phyloP scores from a whole-genome alignment of 2,888 invertebrate species.

The Drosophila dives region DNA sequence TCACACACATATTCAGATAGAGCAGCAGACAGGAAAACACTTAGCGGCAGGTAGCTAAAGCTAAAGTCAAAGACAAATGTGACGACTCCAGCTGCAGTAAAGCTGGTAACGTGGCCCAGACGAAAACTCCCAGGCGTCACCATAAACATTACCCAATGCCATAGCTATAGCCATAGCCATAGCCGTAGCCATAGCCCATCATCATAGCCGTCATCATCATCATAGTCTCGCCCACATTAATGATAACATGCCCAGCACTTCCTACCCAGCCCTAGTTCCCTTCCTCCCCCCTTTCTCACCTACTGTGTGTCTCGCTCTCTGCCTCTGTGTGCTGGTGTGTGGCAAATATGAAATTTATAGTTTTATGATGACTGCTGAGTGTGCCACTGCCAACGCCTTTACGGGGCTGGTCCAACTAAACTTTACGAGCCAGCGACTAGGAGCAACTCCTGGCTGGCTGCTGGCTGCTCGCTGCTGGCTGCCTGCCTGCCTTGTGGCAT shows the following conservation, averaged over 20 bases:
- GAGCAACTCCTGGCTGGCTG: conserved; percentile 34
- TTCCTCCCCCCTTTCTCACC: conserved; percentile 1
- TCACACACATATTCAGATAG: conserved; percentile 21
- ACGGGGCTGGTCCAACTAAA: conserved; percentile 72
- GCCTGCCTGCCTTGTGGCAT: conserved; percentile 49
- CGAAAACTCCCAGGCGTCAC: conserved; percentile 76
- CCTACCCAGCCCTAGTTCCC: conserved; percentile 24
- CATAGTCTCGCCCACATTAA: conserved; percentile 70
- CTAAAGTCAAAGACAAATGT: conserved; percentile 63
- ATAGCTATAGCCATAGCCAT: background rate
- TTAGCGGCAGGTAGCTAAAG: conserved; percentile 74
- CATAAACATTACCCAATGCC: conserved; percentile 76
- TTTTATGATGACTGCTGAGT: conserved; percentile 83
- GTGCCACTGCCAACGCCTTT: conserved; percentile 77
- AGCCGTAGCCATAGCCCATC: conserved; percentile 44
- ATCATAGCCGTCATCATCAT: conserved; percentile 54
- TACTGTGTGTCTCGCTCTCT: background rate
- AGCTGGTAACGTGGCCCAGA: conserved; percentile 20
- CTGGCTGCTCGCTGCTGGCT: conserved; percentile 14
- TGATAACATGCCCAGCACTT: conserved; percentile 66
- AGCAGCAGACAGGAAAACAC: conserved; percentile 65
- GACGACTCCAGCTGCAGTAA: conserved; percentile 33
- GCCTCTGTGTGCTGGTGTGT: conserved; percentile 45
- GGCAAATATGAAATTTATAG: conserved; percentile 82
- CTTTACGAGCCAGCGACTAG: conserved; percentile 70